These are phyloP conservation scores for Halcyon leucocephala DNA, from an alignment of 2,797 vertebrate genomes.

Conservation along the genomic window DNA sequence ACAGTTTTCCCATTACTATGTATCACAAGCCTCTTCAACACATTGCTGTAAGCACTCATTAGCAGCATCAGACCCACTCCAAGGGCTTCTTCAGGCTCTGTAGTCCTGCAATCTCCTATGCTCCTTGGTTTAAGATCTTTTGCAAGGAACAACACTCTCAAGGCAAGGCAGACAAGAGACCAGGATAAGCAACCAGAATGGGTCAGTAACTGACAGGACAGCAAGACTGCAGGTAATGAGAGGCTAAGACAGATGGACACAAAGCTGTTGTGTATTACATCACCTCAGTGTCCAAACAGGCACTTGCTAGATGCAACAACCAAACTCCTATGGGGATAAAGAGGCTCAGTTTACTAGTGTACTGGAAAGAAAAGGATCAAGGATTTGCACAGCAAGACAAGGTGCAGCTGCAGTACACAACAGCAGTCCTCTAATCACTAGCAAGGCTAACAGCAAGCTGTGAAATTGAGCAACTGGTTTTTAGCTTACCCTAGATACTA, in stretches of 20 bases:
- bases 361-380: neutral
- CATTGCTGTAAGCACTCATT: neutral
- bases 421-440: neutral
- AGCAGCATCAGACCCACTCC: neutral
- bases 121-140: neutral
- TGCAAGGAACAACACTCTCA: neutral
- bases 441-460: neutral
- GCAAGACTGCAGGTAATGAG: neutral
- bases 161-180: neutral
- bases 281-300: neutral
- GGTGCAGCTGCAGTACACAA: conserved; percentile 1
- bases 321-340: neutral
- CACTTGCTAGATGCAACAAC: conserved; percentile 15
- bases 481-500: conserved; percentile 18
- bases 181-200: neutral
- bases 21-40: neutral
- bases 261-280: neutral
- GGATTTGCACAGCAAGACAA: conserved; percentile 5
- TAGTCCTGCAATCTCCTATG: neutral
- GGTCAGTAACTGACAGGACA: neutral
- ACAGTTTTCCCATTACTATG: neutral
- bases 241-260: conserved; percentile 9
- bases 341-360: neutral
- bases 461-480: neutral
- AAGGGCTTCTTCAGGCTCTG: neutral